A percentile compares a stretch with the other conserved stretches of the same genome.
Conservation (phyloP, 2,113 vertebrate genomes). For the Hiodon tergisus region DNA sequence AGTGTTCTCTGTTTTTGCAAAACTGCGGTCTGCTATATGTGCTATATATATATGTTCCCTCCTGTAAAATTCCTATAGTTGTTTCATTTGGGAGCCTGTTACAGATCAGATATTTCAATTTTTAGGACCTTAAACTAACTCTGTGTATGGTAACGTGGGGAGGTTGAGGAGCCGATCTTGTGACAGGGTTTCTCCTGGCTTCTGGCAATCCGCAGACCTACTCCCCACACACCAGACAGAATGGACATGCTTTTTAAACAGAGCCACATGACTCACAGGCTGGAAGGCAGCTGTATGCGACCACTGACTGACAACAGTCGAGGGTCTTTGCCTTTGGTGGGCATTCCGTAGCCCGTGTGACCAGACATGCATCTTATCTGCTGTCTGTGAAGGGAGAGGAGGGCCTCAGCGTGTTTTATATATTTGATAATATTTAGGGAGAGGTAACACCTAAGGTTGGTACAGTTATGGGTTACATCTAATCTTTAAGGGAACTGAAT, state of each 20-base stretch:
- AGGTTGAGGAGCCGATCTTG: background rate
- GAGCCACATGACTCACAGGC: background rate
- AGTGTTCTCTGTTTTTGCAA: background rate
- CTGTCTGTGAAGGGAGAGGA: background rate
- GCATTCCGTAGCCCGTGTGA: background rate
- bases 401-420: background rate
- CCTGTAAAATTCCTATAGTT: background rate
- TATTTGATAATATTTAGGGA: conserved; percentile 1
- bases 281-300: background rate
- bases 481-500: too few relatives aligned
- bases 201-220: background rate
- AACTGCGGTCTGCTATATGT: background rate
- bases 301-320: background rate
- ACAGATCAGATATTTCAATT: too few relatives aligned
- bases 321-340: background rate
- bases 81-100: too few relatives aligned
- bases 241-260: background rate
- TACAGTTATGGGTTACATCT: too few relatives aligned
- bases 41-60: background rate
- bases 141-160: background rate
- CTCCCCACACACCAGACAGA: too few relatives aligned
- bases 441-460: too few relatives aligned
- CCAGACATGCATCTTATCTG: background rate
- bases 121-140: background rate
- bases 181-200: background rate